phyloP scores from a whole-genome alignment of 2,888 invertebrate genomes.

The Amblyteles armatorius region DNA sequence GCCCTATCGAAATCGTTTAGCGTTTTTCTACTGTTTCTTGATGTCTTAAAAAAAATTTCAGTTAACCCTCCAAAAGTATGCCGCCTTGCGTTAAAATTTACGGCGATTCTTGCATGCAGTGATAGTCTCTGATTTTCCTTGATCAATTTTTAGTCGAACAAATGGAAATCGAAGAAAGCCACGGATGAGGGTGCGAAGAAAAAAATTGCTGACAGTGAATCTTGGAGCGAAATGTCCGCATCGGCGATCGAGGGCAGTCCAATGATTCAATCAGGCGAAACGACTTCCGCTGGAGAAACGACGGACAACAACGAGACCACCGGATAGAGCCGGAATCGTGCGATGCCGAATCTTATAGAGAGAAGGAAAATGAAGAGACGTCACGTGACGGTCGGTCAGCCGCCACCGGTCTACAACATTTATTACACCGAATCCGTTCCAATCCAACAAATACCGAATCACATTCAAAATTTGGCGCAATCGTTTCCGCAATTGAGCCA shows the following conservation, averaged over 20 bases:
- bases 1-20: too few relatives aligned
- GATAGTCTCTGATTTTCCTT: background rate
- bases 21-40: constrained; percentile 59
- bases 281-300: constrained; percentile 68
- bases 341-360: constrained; percentile 68
- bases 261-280: constrained; percentile 48
- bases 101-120: constrained; percentile 1
- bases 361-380: constrained; percentile 69
- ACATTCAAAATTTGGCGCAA: constrained; percentile 55
- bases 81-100: constrained; percentile 42
- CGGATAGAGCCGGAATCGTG: constrained; percentile 51
- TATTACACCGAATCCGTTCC: constrained; percentile 66
- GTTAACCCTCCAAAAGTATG: constrained; percentile 60
- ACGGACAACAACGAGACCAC: constrained; percentile 72
- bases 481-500: constrained; percentile 60
- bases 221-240: constrained; percentile 66
- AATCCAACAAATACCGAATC: constrained; percentile 55
- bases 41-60: constrained; percentile 60
- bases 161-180: constrained; percentile 33
- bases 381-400: constrained; percentile 24
- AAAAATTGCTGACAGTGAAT: constrained; percentile 56
- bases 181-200: background rate
- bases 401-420: constrained; percentile 68
- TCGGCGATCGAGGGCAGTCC: constrained; percentile 43
- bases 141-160: constrained; percentile 48